Conservation (phyloP, 2,888 invertebrate species). For the Stramonita haemastoma region DNA sequence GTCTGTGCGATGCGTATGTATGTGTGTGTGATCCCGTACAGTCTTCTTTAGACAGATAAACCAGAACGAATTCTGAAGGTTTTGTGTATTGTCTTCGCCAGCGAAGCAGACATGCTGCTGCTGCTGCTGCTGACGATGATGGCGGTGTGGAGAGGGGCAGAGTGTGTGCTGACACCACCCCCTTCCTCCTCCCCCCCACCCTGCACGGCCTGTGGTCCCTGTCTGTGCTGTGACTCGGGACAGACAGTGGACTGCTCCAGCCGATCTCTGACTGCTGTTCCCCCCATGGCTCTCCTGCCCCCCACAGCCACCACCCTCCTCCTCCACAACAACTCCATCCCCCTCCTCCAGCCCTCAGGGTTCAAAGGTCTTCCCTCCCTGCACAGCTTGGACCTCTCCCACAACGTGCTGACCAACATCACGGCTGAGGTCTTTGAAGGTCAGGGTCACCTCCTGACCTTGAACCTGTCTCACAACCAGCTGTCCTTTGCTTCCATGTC, state of each 20-base stretch:
- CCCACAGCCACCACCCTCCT: slow-evolving; percentile 26
- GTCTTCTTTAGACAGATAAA: background rate
- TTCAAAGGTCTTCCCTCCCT: slow-evolving; percentile 28
- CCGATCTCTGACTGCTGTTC: slow-evolving; percentile 13
- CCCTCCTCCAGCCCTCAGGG: slow-evolving; percentile 6
- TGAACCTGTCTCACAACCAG: slow-evolving; percentile 33
- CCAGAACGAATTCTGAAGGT: background rate
- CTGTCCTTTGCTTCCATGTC: background rate
- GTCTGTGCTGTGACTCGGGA: background rate
- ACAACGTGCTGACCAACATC: slow-evolving; percentile 26
- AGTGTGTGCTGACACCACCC: background rate
- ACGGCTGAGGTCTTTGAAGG: slow-evolving; percentile 9
- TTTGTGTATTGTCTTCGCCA: background rate
- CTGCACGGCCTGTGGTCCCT: background rate
- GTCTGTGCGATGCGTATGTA: no score
- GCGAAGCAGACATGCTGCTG: background rate
- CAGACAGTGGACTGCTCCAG: slow-evolving; percentile 24
- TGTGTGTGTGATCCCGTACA: no score
- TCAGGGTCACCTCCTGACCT: background rate
- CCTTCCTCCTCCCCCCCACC: no score
- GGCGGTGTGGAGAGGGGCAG: background rate
- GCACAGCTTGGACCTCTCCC: slow-evolving; percentile 12
- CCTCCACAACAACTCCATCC: slow-evolving; percentile 28
- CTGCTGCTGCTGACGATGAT: background rate
- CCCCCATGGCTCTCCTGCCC: background rate